phyloP scores from a whole-genome alignment of 2,888 invertebrate species.

The Scaptomyza caliginosa region DNA sequence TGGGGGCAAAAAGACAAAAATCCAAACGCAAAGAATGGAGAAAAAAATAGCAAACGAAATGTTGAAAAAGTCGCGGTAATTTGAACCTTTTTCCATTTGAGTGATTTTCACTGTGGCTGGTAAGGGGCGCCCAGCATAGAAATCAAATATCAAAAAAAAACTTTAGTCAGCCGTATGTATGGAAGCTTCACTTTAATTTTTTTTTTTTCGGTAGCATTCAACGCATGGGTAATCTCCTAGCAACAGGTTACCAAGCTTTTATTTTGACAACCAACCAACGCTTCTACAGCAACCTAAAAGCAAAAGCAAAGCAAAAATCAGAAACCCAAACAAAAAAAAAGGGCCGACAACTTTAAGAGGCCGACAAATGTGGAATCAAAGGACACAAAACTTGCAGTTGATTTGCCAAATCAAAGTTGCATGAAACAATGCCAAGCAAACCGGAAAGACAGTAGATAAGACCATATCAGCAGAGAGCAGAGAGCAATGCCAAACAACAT shows the following conservation, averaged over 20 bases:
- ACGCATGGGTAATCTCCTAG: constrained; percentile 66
- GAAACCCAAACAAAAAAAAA: constrained; percentile 12
- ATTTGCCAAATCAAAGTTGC: constrained; percentile 73
- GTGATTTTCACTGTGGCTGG: constrained; percentile 52
- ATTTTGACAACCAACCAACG: constrained; percentile 58
- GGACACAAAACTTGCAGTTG: constrained; percentile 57
- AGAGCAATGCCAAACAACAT: constrained; percentile 14
- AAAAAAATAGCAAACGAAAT: constrained; percentile 31
- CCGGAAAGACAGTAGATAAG: constrained; percentile 48
- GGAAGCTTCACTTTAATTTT: too few relatives aligned
- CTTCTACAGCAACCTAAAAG: constrained; percentile 29
- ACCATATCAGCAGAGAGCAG: constrained; percentile 8
- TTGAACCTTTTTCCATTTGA: constrained; percentile 78
- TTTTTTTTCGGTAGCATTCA: constrained; percentile 20
- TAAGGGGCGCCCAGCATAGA: constrained; percentile 43
- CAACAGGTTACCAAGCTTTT: constrained; percentile 72
- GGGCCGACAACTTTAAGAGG: constrained; percentile 10
- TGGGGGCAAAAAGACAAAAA: background rate
- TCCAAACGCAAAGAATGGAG: background rate
- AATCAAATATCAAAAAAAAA: constrained; percentile 75
- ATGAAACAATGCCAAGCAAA: constrained; percentile 69
- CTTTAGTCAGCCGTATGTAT: constrained; percentile 16
- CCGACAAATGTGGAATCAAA: constrained; percentile 1
- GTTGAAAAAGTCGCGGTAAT: constrained; percentile 69
- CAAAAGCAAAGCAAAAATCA: background rate